Base-by-base conservation (phyloP, 2,888 invertebrate species). In the Orthonychiurus folsomi region DNA sequence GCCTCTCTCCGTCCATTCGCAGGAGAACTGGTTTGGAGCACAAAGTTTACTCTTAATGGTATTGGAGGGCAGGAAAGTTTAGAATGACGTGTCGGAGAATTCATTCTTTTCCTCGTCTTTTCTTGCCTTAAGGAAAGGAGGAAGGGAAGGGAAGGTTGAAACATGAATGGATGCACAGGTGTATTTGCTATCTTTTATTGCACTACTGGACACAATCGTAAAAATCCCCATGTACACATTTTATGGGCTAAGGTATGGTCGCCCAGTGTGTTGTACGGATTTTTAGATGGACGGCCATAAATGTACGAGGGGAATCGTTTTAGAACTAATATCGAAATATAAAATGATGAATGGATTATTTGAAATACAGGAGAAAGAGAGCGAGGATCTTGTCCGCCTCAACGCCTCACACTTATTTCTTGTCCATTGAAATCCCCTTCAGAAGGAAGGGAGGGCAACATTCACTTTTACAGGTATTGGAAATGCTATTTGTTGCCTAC, bases 161-260 rank as follows among this genome's bases (percentile, higher is more conserved):
- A 9, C 37, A 9, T 5, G 37, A 37, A 37, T 37, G 37, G 37
- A 37, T 37, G 37, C 37, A 37, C 37, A 37, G 37, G 37, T 37
- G 37, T 37, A 37, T 37, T 37, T 37, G 37, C 37, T 37, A 37
- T 37, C 37, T 37, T 37, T 37, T 37, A 37, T 37, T 37, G 37
- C 37, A 37, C 37, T 37, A 15, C 37, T 37, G 37, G 37, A 37
- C 37, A 37, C 37, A 37, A 37, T 37, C 37, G 37, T 37, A 37
- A 37, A 37, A 37, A 37, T 5, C 5, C 37, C 9, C 9, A 37
- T 37, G 37, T 37, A 37, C n/a, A n/a, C 37, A 37, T 37, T 37
- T 37, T 37, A 37, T 37, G 37, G 37, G 37, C 9, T n/a, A 37
- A 37, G 37, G 37, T 37, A 37, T 37, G 37, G 37, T 37, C 37